phyloP scores from a whole-genome alignment of 2,888 invertebrate species.

The Brachypalpus laphriformis region DNA sequence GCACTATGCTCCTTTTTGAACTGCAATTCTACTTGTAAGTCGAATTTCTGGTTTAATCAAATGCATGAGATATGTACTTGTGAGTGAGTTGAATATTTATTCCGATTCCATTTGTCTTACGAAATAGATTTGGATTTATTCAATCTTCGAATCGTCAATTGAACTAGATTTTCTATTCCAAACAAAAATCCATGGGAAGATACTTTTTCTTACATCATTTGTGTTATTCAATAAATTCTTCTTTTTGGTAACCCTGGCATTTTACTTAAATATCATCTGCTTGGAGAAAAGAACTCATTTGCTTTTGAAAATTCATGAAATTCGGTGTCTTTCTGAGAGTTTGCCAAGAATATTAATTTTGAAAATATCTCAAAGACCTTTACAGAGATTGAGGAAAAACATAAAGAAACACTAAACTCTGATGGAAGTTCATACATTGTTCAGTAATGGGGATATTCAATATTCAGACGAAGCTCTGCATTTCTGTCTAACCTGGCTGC shows the following conservation, averaged over 20 bases:
- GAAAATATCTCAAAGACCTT: neutral
- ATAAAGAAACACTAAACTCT: neutral
- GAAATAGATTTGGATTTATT: neutral
- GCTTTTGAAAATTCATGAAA: conserved; percentile 28
- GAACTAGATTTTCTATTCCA: neutral
- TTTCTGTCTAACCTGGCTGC: too few species aligned
- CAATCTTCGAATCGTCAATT: neutral
- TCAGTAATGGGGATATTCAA: neutral
- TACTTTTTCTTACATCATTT: neutral
- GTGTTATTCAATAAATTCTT: conserved; percentile 7
- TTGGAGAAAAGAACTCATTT: conserved; percentile 13
- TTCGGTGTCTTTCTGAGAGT: neutral
- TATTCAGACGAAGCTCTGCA: too few species aligned
- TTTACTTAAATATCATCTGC: conserved; percentile 22
- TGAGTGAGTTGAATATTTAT: neutral
- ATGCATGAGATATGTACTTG: neutral
- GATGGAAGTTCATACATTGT: neutral
- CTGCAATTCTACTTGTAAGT: neutral
- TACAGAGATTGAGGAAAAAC: neutral
- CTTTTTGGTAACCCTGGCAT: conserved; percentile 8
- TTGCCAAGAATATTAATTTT: conserved; percentile 6
- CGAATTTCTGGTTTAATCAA: conserved; percentile 12
- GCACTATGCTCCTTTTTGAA: neutral
- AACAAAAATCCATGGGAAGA: neutral
- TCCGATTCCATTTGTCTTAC: neutral